Conservation (phyloP, 2,888 invertebrate species). For the Melanophora roralis region DNA sequence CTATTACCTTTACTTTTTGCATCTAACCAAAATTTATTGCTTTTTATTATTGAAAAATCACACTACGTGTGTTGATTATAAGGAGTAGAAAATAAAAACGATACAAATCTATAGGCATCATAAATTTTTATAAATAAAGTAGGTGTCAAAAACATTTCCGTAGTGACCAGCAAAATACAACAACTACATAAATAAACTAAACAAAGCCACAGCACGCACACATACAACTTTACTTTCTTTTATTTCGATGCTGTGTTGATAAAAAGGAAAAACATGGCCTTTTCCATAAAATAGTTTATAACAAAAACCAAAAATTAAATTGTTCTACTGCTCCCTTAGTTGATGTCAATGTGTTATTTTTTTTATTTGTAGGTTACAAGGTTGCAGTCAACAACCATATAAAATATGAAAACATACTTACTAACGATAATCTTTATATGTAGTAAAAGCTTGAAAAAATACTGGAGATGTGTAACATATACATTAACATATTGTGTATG, state of each 20-base stretch:
- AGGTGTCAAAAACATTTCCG: conserved; percentile 53
- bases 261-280: neutral
- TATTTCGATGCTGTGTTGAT: neutral
- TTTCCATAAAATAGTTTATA: neutral
- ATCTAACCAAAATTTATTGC: conserved; percentile 27
- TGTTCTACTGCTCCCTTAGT: conserved; percentile 19
- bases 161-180: conserved; percentile 42
- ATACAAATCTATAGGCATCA: conserved; percentile 34
- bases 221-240: neutral
- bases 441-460: neutral
- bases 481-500: neutral
- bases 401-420: conserved; percentile 7
- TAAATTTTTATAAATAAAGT: conserved; percentile 58
- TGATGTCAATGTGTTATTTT: conserved; percentile 28
- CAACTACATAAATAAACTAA: neutral
- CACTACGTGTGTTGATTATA: conserved; percentile 24
- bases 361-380: neutral
- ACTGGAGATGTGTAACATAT: neutral
- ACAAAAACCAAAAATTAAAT: conserved; percentile 1
- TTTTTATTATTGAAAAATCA: conserved; percentile 48
- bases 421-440: conserved; percentile 17
- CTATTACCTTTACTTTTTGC: neutral
- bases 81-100: conserved; percentile 4
- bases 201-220: neutral
- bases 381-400: conserved; percentile 17